Evolutionary conservation across 2,797 vertebrate genomes (phyloP), one percentile per base, ranked within the genome.

Genomic region (Dallia pectoralis): DNA sequence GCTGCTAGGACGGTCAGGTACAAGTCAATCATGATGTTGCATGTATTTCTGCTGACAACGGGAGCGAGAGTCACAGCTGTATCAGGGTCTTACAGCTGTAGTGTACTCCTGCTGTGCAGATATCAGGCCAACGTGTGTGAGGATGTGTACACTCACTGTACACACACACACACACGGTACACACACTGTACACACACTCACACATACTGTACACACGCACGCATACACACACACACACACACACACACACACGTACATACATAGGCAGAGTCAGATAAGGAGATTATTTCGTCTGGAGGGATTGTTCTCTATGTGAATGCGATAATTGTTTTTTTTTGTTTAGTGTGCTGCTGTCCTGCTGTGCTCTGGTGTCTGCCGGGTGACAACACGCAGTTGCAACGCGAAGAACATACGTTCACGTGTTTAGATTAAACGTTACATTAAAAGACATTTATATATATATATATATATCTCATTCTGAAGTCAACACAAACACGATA

Each of bases 251-350:
- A 72, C 69, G 73, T 40, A 87, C 67, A 1, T 30, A 87, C 69
- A 53, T 79, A 84, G 76, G 77, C 66, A 83, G 84, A 75, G 77
- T 81, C 86, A 89, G 87, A 89, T 90, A 89, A 90, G 84, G 79
- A 91, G 85, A 92, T 91, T 89, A 89, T 86, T 67, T 89, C 82
- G 80, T 88, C n/a, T 87, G 87, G 83, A 86, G 77, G 84, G 85
- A 86, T 89, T 87, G 85, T 89, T 90, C 84, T 80, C 76, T 53
- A 64, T 81, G 78, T 86, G 81, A 86, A 89, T 85, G 84, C 84
- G 88, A 87, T 89, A 86, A 91, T 92, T 90, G 78, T 80, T 87
- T 87, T 90, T n/a, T 70, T 87, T 88, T 88, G 90, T 89, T 85
- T 82, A 82, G 72, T 49, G 61, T 83, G 86, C 77, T 76, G 73